Evolutionary conservation across 2,888 invertebrate species (phyloP).

Genomic region (Papilio demoleus): DNA sequence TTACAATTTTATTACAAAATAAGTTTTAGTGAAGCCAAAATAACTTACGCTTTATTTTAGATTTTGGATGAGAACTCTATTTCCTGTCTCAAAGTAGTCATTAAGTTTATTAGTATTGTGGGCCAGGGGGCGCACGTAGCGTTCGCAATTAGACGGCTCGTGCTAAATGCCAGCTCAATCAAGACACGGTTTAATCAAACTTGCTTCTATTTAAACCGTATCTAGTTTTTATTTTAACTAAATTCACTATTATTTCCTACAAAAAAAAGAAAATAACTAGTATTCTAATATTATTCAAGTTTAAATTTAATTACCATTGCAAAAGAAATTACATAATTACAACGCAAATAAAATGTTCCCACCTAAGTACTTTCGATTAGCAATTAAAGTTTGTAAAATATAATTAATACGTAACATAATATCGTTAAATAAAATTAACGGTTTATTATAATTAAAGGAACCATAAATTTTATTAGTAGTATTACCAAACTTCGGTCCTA

Average conservation of each 20-base stretch:
- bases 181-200: constrained; percentile 14
- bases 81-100: constrained; percentile 13
- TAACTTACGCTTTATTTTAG: neutral
- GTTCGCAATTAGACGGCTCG: constrained; percentile 5
- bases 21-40: too few species aligned
- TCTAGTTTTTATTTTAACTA: neutral
- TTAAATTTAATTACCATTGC: neutral
- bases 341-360: neutral
- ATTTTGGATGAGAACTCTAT: neutral
- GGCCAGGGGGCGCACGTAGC: neutral
- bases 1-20: neutral
- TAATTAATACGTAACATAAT: constrained; percentile 14
- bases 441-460: constrained; percentile 26
- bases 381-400: neutral
- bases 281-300: neutral
- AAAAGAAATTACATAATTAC: neutral
- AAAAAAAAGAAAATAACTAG: too few species aligned
- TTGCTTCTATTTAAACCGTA: constrained; percentile 8
- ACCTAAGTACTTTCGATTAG: neutral
- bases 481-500: constrained; percentile 27
- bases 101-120: constrained; percentile 5
- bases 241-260: neutral
- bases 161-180: constrained; percentile 1
- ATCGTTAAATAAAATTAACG: constrained; percentile 26
- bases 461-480: constrained; percentile 31